Evolutionary conservation across 2,888 invertebrate genomes (phyloP), one percentile per base, ranked within the genome.

Genomic region (Syrista parreyssii): DNA sequence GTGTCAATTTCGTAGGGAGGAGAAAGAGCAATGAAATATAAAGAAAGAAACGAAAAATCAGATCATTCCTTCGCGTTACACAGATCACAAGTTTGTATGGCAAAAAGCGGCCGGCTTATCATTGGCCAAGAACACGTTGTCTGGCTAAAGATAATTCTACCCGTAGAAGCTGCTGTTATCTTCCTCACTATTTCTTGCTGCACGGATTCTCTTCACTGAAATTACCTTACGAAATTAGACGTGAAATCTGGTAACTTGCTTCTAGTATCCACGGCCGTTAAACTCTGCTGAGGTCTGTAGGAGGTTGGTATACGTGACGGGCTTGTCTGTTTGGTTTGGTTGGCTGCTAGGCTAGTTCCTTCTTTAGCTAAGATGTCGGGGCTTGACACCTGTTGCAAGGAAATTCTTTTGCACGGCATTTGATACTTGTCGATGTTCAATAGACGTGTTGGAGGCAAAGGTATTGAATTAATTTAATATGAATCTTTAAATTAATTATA

Each of bases 181-280:
- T 4, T 23, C 23, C 23, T 15, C 55, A 23, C 55, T 55, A 23
- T 9, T 55, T 23, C 40, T 23, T 55, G 55, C 55, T 55, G 23
- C 23, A 9, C 55, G 9, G 55, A 23, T 55, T 55, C 3, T 55
- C 23, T 9, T 55, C 23, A 9, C 11, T 72, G 30, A 68, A 77
- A 79, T 75, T 79, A 77, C 76, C n/a, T 68, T 75, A 77, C 68
- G 73, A 77, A 80, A 79, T 79, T 80, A 79, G 69, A 80, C 73
- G 75, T 75, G 55, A 55, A 55, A 55, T 55, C 9, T 9, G 55
- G 55, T 55, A 55, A 55, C 55, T 9, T 9, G 55, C 55, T 9
- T 55, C 55, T 6, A 55, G 23, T 15, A 55, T 55, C 55, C 2
- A 9, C 55, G 9, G 55, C 9, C 55, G 23, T 55, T 55, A 55